Evolutionary conservation across 35 echinoderm and acorn worm genomes (phyloP).

Genomic region (Apostichopus japonicus): DNA sequence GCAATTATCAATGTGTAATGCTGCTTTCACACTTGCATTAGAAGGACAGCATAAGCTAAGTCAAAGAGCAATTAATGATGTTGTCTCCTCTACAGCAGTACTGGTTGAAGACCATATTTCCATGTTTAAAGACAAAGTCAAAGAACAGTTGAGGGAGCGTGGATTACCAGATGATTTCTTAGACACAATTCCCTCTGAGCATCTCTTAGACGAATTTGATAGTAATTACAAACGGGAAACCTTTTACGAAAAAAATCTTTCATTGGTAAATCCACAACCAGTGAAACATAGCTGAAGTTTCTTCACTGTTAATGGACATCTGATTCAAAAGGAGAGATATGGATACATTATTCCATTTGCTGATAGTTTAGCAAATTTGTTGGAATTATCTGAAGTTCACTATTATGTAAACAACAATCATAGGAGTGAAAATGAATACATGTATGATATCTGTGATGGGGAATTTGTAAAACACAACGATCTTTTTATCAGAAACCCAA

Average conservation of each 20-base stretch:
- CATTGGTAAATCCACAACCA: constrained; percentile 22
- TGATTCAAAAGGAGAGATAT: constrained; percentile 25
- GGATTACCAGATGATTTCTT: constrained; percentile 28
- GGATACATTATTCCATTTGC: constrained; percentile 29
- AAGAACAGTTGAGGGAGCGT: not conserved
- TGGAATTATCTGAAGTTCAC: not conserved
- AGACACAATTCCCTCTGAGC: not conserved
- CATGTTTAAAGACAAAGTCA: not conserved
- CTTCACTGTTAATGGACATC: constrained; percentile 26
- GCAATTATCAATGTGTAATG: constrained; percentile 19
- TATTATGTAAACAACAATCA: not conserved
- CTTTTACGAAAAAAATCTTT: constrained; percentile 20
- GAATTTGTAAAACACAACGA: constrained; percentile 41
- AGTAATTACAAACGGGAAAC: constrained; percentile 19
- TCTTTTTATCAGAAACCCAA: constrained; percentile 4
- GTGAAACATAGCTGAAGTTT: constrained; percentile 19
- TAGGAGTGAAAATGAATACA: constrained; percentile 31
- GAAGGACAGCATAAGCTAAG: constrained; percentile 6
- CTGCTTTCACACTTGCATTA: constrained; percentile 18
- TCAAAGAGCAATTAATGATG: constrained; percentile 1
- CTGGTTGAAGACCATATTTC: not conserved
- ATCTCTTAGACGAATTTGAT: constrained; percentile 1
- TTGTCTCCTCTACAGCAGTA: not conserved
- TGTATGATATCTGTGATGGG: constrained; percentile 54
- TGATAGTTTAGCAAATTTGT: constrained; percentile 36